Percentiles rank a stretch among this genome's conserved stretches.
Conservation (phyloP, 1,140 invertebrate genomes). For the Lasaia peninsularis region DNA sequence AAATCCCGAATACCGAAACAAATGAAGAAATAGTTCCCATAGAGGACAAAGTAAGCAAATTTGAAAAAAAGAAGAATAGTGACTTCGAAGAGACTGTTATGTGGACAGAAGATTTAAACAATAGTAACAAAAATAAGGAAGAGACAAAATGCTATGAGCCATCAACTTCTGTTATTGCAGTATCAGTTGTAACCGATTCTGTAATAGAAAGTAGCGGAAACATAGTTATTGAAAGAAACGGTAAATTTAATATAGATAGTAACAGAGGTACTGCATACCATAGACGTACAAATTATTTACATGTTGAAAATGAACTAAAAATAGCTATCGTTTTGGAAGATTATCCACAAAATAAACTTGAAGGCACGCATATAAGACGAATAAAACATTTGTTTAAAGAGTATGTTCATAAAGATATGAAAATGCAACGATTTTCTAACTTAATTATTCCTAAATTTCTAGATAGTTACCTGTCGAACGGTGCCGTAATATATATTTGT, state of each 20-base stretch:
- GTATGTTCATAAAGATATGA: slow-evolving; percentile 59
- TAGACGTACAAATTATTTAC: slow-evolving; percentile 63
- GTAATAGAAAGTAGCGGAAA: slow-evolving; percentile 49
- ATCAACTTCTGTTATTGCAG: slow-evolving; percentile 28
- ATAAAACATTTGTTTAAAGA: slow-evolving; percentile 61
- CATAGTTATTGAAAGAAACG: slow-evolving; percentile 37
- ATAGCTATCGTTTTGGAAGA: slow-evolving; percentile 55
- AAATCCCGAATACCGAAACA: slow-evolving; percentile 8
- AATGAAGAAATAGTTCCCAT: slow-evolving; percentile 16
- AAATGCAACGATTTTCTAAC: slow-evolving; percentile 48
- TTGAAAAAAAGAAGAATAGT: neutral
- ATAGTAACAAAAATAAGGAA: neutral
- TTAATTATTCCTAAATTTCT: slow-evolving; percentile 60
- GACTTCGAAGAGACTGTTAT: neutral
- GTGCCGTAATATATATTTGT: slow-evolving; percentile 66
- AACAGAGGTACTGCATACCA: slow-evolving; percentile 60
- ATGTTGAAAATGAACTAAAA: slow-evolving; percentile 61
- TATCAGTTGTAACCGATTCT: slow-evolving; percentile 50
- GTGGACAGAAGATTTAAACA: neutral
- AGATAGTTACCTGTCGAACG: slow-evolving; percentile 62
- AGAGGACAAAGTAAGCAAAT: slow-evolving; percentile 22
- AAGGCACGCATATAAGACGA: slow-evolving; percentile 54
- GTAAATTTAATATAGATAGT: slow-evolving; percentile 55
- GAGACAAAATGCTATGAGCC: slow-evolving; percentile 24
- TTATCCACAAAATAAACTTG: slow-evolving; percentile 59